Base-by-base conservation (phyloP, 2,113 vertebrate genomes). In the Cephalopholis sonnerati region DNA sequence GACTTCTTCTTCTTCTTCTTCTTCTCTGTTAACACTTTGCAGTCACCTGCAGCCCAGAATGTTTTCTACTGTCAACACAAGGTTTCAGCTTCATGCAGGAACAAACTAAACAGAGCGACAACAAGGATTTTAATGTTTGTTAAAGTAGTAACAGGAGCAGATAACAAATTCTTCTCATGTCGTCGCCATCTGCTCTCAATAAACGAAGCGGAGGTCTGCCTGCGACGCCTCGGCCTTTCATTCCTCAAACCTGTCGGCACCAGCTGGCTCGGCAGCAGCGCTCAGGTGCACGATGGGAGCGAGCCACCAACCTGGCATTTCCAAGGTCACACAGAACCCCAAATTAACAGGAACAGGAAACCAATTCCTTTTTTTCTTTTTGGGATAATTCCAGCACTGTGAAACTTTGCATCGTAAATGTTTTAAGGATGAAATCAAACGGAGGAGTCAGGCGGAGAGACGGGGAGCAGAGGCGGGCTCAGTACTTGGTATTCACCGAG, bases 101-200 rank as follows among this genome's bases (percentile, higher is more conserved):
- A 64, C 84, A 81, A 88, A 82, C 53, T 75, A 46, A 82, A 61
- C 55, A 71, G 27, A 74, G 5, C 70, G 5, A 18, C 71, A 8
- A 79, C 58, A 20, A 46, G 80, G 50, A 50, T 89, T 86, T 78
- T 41, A 79, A 74, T 88, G 89, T 88, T 84, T 77, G 89, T 72
- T 39, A 81, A 76, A 62, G 54, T 77, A 32, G 54, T 11, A 74
- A 66, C 65, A 58, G 67, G 66, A 29, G 24, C 18, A 32, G 71
- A 79, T 83, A 85, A 89, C 77, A 91, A 79, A 90, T 83, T 87
- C 74, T 78, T 85, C 75, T 92, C 80, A 64, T 80, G 89, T 85
- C 80, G 77, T 77, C 67, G 70, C 91, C 92, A 93, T 95, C 93
- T 94, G 93, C 87, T 94, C 79, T 59, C 77, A 27, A 76, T 91